Conservation (phyloP, 2,113 vertebrate species). For the Chaenogobius annularis region DNA sequence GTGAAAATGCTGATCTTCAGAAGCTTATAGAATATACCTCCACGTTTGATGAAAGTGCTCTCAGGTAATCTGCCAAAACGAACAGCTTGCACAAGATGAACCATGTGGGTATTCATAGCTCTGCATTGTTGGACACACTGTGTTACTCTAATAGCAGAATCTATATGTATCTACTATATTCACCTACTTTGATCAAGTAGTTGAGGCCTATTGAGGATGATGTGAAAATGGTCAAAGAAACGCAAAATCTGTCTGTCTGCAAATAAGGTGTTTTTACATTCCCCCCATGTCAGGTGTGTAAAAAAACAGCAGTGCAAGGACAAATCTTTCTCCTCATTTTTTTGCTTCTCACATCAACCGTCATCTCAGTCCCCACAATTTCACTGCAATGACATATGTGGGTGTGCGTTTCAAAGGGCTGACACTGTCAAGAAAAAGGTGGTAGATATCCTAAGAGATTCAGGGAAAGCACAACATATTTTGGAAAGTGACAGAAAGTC, state of each 20-base stretch:
- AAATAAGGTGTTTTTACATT: conserved; percentile 49
- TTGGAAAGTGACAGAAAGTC: conserved; percentile 19
- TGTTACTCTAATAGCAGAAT: conserved; percentile 30
- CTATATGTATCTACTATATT: conserved; percentile 32
- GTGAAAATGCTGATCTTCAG: conserved; percentile 21
- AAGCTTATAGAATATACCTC: conserved; percentile 17
- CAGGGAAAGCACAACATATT: conserved; percentile 26
- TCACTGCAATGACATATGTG: conserved; percentile 43
- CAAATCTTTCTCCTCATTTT: conserved; percentile 35
- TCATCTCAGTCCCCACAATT: conserved; percentile 53
- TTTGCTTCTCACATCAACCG: conserved; percentile 40
- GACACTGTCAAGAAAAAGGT: conserved; percentile 25
- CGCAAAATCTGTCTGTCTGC: conserved; percentile 44
- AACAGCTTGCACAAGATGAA: conserved; percentile 18
- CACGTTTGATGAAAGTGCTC: conserved; percentile 23
- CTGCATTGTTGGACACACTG: conserved; percentile 21
- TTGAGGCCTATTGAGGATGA: conserved; percentile 42
- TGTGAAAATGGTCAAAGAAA: conserved; percentile 58
- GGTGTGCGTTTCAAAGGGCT: conserved; percentile 46
- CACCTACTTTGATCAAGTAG: conserved; percentile 47
- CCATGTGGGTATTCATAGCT: conserved; percentile 9
- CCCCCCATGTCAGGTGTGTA: conserved; percentile 45
- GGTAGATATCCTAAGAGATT: conserved; percentile 51
- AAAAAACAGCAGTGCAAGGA: conserved; percentile 38
- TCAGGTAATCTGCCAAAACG: conserved; percentile 12